Base-by-base conservation (phyloP, 2,797 vertebrate genomes). In the Tokudaia muenninki region DNA sequence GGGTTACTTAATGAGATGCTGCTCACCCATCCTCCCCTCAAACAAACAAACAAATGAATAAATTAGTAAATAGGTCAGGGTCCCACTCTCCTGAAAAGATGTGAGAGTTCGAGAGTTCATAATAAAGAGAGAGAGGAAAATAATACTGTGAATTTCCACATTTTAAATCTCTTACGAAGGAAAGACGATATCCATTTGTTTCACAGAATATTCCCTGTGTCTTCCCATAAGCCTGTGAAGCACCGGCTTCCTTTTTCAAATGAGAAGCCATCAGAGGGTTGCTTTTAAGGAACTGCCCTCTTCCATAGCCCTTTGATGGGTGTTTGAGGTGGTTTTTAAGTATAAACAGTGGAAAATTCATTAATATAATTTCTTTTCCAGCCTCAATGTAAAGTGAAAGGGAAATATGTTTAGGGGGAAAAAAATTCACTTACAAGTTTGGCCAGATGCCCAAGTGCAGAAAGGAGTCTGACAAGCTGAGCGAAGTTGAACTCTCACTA, bases 391-490 rank as follows among this genome's bases (percentile, higher is more conserved):
- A 92, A 86, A 97, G 97, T 83, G 87, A 95, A 96, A 95, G 92
- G 88, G 75, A 95, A 96, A 95, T 93, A 90, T 72, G 83, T 96
- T 98, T 93, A 77, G 96, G 94, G 81, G n/a, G 2, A 97, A 97
- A 97, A 97, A 97, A 97, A 97, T 96, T 93, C 90, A 94, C 92
- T 96, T 93, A 97, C 75, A 89, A 50, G 59, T 96, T 95, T 96
- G 95, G 97, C 94, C 90, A 89, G 80, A 61, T 63, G 93, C 95
- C 97, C 78, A 44, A 97, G 79, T 74, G 78, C 93, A 79, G 57
- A 19, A 61, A 93, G 91, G 72, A 88, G 17, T 61, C 74, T 70
- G 78, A 92, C 34, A 77, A 80, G 94, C 55, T 61, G 47, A 93
- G 77, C 92, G n/a, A 96, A 97, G 95, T 94, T 96, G 57, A 95